phyloP scores from a whole-genome alignment of 1,140 invertebrate species.

The Grapholita molesta region DNA sequence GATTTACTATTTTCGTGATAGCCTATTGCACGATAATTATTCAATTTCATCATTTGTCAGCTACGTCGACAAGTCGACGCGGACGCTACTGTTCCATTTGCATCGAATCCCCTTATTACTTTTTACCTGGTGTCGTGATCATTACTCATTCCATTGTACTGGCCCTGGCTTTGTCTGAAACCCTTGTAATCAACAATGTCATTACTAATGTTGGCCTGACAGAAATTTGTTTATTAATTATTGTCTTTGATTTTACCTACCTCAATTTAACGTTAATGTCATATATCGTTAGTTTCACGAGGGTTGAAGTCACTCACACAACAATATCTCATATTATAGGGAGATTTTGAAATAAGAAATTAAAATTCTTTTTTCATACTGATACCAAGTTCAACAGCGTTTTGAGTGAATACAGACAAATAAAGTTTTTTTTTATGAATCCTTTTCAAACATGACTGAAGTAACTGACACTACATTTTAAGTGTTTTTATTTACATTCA shows the following conservation, averaged over 20 bases:
- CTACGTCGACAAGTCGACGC: constrained; percentile 64
- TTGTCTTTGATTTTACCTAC: not conserved
- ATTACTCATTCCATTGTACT: constrained; percentile 68
- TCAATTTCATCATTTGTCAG: constrained; percentile 72
- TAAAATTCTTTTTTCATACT: too few relatives aligned
- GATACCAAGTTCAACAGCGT: too few relatives aligned
- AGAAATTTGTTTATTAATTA: constrained; percentile 22
- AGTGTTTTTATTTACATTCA: too few relatives aligned
- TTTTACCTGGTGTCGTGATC: constrained; percentile 62
- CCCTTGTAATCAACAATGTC: constrained; percentile 37
- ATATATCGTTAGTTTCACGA: too few relatives aligned
- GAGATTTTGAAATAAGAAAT: too few relatives aligned
- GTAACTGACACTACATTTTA: too few relatives aligned
- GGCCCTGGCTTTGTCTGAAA: constrained; percentile 40
- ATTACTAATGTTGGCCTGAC: constrained; percentile 24
- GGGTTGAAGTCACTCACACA: too few relatives aligned
- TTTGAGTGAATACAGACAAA: too few relatives aligned
- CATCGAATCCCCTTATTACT: constrained; percentile 61
- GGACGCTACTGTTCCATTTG: constrained; percentile 70
- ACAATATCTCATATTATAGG: not conserved
- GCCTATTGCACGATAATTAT: constrained; percentile 58
- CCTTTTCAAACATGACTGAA: too few relatives aligned
- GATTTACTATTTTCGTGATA: constrained; percentile 44
- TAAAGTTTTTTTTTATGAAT: too few relatives aligned
- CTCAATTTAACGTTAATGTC: not conserved